Evolutionary conservation across 2,113 vertebrate genomes (phyloP).

Genomic region (Ahaetulla prasina): DNA sequence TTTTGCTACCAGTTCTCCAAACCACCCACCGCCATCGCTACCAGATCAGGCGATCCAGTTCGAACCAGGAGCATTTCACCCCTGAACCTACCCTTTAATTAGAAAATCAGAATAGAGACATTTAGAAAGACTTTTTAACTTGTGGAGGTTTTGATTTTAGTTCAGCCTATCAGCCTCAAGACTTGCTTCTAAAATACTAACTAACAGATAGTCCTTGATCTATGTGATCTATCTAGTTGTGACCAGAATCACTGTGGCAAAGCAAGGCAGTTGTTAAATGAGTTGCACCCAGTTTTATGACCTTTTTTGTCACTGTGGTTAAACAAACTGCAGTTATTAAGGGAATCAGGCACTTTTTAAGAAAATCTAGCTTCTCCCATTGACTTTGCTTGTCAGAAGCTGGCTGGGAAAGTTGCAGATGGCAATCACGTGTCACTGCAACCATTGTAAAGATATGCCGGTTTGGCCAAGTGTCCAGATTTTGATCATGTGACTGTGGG

Average conservation of each 20-base stretch:
- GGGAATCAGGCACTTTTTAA: not conserved
- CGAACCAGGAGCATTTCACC: no score
- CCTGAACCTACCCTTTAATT: not conserved
- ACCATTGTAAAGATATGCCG: not conserved
- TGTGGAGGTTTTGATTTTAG: not conserved
- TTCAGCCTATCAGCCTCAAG: not conserved
- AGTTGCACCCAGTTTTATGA: not conserved
- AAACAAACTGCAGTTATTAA: not conserved
- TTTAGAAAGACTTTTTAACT: not conserved
- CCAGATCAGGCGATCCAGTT: no score
- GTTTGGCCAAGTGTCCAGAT: not conserved
- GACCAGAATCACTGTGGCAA: not conserved
- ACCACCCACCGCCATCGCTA: no score
- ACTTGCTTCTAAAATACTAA: not conserved
- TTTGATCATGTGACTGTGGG: not conserved
- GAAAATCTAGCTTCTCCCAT: not conserved
- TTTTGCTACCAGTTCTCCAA: no score
- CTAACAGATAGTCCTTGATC: not conserved
- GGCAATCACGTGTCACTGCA: not conserved
- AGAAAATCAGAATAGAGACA: not conserved
- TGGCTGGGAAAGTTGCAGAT: not conserved
- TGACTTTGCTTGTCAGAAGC: not conserved
- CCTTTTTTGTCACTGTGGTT: not conserved
- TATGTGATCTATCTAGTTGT: not conserved
- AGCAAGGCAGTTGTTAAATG: not conserved